Conservation (phyloP, 2,113 vertebrate genomes). For the Lepisosteus oculatus region DNA sequence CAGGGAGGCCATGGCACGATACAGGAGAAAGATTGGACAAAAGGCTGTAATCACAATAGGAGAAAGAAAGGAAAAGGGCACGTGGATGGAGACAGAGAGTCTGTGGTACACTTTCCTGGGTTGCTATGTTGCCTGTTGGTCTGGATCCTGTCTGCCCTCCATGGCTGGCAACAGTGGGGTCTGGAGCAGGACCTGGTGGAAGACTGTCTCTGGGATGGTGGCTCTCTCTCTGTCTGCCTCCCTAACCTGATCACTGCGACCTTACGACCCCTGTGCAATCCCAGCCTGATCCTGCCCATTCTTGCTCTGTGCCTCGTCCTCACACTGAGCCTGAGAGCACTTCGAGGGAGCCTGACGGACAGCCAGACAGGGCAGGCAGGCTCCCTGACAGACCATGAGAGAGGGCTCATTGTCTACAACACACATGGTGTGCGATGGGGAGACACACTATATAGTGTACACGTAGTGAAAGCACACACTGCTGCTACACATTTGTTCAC, state of each 20-base stretch:
- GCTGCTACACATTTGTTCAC: no score
- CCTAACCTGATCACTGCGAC: conserved; percentile 44
- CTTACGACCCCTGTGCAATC: conserved; percentile 17
- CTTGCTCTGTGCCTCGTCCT: conserved; percentile 33
- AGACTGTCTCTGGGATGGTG: conserved; percentile 40
- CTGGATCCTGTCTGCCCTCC: conserved; percentile 55
- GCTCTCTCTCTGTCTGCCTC: conserved; percentile 52
- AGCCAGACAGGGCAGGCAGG: not conserved
- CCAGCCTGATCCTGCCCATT: conserved; percentile 30
- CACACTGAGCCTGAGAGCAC: conserved; percentile 15
- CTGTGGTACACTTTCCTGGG: conserved; percentile 15
- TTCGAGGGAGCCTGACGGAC: not conserved
- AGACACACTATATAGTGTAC: no score
- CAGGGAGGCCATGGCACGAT: no score
- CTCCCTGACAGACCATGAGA: not conserved
- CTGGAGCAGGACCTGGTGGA: conserved; percentile 33
- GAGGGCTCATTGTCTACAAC: not conserved
- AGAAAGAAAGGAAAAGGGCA: not conserved
- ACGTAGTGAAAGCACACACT: no score
- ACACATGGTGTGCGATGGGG: no score
- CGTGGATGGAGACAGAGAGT: not conserved
- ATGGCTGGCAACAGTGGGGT: conserved; percentile 32
- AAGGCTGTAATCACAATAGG: no score
- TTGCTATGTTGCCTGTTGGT: conserved; percentile 61
- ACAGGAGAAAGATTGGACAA: no score